A percentile compares a stretch with the other conserved stretches of the same genome.
phyloP scores from a whole-genome alignment of 2,113 vertebrate genomes.

The Prietella phreatophila region DNA sequence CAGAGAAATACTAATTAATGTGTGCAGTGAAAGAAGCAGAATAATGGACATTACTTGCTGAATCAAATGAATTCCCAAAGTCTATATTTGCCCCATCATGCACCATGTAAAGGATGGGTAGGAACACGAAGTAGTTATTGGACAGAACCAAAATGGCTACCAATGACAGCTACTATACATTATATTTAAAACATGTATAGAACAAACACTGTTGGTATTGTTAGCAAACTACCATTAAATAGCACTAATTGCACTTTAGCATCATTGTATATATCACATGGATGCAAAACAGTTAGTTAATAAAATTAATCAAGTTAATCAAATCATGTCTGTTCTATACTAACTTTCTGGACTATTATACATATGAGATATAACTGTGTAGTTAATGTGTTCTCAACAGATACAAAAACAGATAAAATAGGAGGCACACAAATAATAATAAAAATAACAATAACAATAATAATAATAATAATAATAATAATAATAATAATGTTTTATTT shows the following conservation, averaged over 20 bases:
- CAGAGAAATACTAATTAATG: neutral
- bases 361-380: neutral
- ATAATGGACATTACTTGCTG: neutral
- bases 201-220: neutral
- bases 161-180: neutral
- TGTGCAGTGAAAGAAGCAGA: neutral
- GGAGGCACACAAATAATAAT: no score
- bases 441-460: no score
- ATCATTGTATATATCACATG: neutral
- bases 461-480: no score
- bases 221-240: neutral
- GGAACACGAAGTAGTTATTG: neutral
- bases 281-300: neutral
- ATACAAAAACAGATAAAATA: neutral
- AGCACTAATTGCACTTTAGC: neutral
- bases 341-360: neutral
- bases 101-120: neutral
- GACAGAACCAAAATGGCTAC: neutral
- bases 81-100: neutral
- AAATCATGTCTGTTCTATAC: neutral
- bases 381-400: neutral
- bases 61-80: neutral
- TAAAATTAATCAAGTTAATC: neutral
- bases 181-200: neutral
- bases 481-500: no score